These are phyloP conservation scores for Lepidocyrtinus sp. DNA, from an alignment of 2,888 invertebrate species.

Conservation along the genomic window DNA sequence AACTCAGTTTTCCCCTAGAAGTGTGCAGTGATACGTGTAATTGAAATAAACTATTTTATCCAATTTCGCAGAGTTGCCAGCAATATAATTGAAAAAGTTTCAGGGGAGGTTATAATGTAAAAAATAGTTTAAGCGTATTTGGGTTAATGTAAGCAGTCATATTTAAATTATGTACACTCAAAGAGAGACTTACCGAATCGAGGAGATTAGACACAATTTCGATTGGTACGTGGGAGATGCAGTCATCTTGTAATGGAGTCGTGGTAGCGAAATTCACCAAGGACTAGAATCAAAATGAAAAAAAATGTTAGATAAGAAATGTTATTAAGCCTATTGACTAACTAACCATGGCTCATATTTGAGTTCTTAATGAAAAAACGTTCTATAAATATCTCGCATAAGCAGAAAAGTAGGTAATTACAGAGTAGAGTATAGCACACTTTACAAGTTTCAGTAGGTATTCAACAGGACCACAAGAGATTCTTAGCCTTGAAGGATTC, in stretches of 20 bases:
- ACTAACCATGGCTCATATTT: not conserved
- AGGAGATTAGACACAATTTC: constrained; percentile 82
- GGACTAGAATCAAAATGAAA: constrained; percentile 75
- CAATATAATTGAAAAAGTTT: not conserved
- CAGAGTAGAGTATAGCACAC: no score
- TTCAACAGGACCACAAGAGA: no score
- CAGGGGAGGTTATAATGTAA: not conserved
- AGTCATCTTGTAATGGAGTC: constrained; percentile 84
- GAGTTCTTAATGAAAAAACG: no score
- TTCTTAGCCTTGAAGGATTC: no score
- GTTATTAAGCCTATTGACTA: not conserved
- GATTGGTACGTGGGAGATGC: constrained; percentile 81
- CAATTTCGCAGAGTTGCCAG: not conserved
- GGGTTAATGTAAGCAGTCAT: not conserved
- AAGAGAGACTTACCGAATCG: constrained; percentile 73
- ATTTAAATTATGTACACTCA: not conserved
- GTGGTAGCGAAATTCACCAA: constrained; percentile 84
- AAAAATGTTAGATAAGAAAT: not conserved
- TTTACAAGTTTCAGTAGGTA: no score
- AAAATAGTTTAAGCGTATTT: not conserved
- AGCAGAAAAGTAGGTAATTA: no score
- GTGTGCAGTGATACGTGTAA: not conserved
- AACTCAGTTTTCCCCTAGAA: not conserved
- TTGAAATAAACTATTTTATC: not conserved
- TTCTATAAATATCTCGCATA: no score